Percentiles rank a stretch among this genome's conserved stretches.
Conservation (phyloP, 2,888 invertebrate species). For the Nephrotoma flavescens region DNA sequence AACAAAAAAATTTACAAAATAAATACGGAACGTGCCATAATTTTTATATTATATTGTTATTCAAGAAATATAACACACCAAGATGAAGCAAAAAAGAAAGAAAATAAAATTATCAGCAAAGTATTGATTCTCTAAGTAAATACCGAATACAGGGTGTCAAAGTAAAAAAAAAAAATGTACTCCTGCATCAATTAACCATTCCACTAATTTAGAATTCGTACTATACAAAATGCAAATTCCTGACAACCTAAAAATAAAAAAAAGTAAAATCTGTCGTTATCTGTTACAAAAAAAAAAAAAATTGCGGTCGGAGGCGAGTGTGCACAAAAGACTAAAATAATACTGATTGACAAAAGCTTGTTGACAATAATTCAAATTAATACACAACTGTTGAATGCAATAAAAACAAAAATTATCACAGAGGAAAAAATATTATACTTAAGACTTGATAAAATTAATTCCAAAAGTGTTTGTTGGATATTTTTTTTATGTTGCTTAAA, state of each 20-base stretch:
- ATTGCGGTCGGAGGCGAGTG: background rate
- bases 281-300: background rate
- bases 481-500: background rate
- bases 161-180: background rate
- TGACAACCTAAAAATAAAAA: background rate
- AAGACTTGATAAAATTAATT: background rate
- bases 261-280: background rate
- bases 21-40: background rate
- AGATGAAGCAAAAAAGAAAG: background rate
- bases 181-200: background rate
- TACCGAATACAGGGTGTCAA: background rate
- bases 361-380: background rate
- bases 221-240: background rate
- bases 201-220: background rate
- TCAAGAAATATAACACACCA: background rate
- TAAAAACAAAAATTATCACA: background rate
- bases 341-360: background rate
- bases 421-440: background rate
- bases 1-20: background rate
- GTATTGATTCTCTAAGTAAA: background rate
- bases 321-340: background rate
- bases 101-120: background rate
- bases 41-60: background rate
- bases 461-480: background rate
- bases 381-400: background rate